Evolutionary conservation across 2,113 vertebrate genomes (phyloP).

Genomic region (Oceanites oceanicus): DNA sequence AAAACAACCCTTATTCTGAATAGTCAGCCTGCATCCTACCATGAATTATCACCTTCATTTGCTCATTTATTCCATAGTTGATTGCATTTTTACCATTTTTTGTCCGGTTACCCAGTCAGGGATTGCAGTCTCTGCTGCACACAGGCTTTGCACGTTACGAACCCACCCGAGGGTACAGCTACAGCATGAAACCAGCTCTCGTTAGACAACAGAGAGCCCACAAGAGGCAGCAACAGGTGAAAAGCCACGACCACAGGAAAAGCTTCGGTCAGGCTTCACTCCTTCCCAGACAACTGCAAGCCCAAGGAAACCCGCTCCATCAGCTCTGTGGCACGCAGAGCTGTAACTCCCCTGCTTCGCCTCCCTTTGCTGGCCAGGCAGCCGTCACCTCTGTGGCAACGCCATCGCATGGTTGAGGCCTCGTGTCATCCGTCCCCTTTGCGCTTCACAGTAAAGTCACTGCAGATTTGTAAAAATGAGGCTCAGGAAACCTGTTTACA

Average conservation of each 20-base stretch:
- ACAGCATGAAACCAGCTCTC: background rate
- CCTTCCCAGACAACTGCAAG: background rate
- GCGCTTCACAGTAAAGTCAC: background rate
- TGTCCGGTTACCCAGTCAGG: fast-evolving
- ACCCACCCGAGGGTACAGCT: background rate
- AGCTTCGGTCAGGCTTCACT: background rate
- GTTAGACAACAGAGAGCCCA: background rate
- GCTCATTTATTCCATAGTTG: background rate
- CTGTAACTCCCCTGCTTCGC: background rate
- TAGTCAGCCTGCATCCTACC: background rate
- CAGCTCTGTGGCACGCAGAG: background rate
- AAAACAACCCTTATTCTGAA: background rate
- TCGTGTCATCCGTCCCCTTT: background rate
- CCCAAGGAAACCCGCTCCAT: background rate
- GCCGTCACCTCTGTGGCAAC: background rate
- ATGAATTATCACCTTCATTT: background rate
- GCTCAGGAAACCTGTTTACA: background rate
- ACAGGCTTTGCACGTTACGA: background rate
- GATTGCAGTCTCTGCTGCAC: background rate
- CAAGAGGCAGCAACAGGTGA: background rate
- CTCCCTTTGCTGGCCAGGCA: background rate
- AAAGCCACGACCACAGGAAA: background rate
- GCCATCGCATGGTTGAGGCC: background rate
- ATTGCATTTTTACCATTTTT: background rate
- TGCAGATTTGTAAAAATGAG: background rate